Evolutionary conservation across 1,140 invertebrate genomes (phyloP), one percentile per base, ranked within the genome.

Genomic region (Solen grandis): DNA sequence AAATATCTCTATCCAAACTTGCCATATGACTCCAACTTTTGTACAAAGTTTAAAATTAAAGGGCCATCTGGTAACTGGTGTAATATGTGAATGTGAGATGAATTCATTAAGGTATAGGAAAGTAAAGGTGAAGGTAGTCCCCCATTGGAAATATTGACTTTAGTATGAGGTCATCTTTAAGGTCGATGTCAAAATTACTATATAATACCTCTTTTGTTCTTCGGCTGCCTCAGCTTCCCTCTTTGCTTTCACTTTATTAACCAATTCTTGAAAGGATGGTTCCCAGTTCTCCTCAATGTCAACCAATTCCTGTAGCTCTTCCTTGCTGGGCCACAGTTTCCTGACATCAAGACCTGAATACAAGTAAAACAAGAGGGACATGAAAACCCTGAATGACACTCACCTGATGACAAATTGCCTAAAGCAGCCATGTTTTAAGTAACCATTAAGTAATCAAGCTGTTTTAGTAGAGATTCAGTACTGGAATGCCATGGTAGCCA

Each of bases 321-420:
- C 38, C 57, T 52, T 80, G 22, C 59, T 72, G 5, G 77, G 77
- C n/a, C 16, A 80, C 77, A 80, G 72, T 3, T 72, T 65, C 27
- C 59, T 33, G 16, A 68, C 68, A 33, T 80, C 63, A 10, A 80
- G 54, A 19, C 77, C 77, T 72, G 36, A 16, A 36, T 41, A 59
- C 63, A 66, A 31, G 27, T 66, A 35, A 38, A 66, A n/a, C 16
- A 38, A 38, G 22, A n/a, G 1, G 38, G 27, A 36, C 25, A 66
- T 22, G 1, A 33, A 35, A 31, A 22, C 10, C 25, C 10, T 13
- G 19, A 22, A 59, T 13, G 8, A 29, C 25, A 59, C 27, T 13
- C 10, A n/a, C 8, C 27, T n/a, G 10, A 22, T 8, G 25, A 22
- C 55, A 59, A 13, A 59, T 29, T 59, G 10, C 19, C 19, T 22